Conservation (phyloP, 2,888 invertebrate genomes). For the Steinernema hermaphroditum region DNA sequence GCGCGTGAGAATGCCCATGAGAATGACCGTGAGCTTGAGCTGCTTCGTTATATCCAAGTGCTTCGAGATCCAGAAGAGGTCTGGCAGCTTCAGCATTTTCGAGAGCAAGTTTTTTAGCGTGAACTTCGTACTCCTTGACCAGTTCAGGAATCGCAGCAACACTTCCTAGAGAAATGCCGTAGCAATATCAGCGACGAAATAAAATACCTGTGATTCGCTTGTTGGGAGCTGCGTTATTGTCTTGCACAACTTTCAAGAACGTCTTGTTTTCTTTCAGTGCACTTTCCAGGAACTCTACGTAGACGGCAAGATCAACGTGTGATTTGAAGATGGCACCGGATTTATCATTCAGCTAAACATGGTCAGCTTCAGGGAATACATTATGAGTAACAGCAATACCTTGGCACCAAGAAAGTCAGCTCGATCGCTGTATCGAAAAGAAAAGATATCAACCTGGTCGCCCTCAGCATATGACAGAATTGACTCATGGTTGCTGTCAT, state of each 20-base stretch:
- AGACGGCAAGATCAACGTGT: not conserved
- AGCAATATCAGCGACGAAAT: not conserved
- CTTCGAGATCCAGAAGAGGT: constrained; percentile 6
- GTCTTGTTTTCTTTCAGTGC: constrained; percentile 40
- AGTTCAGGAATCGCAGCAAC: constrained; percentile 38
- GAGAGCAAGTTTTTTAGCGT: constrained; percentile 33
- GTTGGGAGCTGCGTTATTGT: not conserved
- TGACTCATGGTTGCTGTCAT: constrained; percentile 10
- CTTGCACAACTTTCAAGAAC: constrained; percentile 33
- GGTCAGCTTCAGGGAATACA: not conserved
- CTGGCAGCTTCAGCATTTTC: constrained; percentile 3
- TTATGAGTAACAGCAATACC: not conserved
- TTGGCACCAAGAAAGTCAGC: constrained; percentile 15
- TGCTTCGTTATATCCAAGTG: constrained; percentile 4
- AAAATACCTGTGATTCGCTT: constrained; percentile 2
- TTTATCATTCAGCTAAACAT: constrained; percentile 4
- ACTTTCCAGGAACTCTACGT: constrained; percentile 27
- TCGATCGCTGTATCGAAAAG: constrained; percentile 8
- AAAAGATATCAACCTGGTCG: constrained; percentile 1
- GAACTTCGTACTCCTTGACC: constrained; percentile 34
- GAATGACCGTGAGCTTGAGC: constrained; percentile 20
- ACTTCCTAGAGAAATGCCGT: constrained; percentile 33
- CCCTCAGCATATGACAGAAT: not conserved
- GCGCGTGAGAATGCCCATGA: not conserved
- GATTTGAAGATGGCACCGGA: not conserved